Evolutionary conservation across 2,888 invertebrate species (phyloP).

Genomic region (Teleogryllus oceanicus): DNA sequence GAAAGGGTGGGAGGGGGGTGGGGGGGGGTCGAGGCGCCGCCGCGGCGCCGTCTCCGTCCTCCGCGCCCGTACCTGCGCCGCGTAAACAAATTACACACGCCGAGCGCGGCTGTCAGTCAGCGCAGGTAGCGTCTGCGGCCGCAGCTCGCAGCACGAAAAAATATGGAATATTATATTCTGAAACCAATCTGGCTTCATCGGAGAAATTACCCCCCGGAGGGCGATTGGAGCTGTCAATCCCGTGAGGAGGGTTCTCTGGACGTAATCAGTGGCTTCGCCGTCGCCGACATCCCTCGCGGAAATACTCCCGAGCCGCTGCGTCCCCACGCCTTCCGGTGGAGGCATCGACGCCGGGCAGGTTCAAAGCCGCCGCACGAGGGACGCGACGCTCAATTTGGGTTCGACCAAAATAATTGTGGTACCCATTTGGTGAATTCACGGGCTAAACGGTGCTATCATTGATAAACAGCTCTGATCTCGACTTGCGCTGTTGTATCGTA

Average conservation of each 20-base stretch:
- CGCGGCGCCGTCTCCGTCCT: neutral
- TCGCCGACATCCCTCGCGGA: neutral
- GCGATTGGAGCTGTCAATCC: neutral
- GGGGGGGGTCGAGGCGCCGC: neutral
- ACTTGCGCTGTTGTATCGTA: no score
- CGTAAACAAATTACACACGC: constrained; percentile 18
- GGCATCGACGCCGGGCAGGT: neutral
- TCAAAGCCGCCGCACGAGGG: neutral
- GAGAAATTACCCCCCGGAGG: neutral
- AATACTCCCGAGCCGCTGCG: neutral
- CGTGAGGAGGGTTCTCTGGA: neutral
- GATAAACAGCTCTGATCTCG: no score
- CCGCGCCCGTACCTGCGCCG: neutral
- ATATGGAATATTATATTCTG: neutral
- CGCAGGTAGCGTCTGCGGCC: neutral
- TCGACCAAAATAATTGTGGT: no score
- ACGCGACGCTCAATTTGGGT: no score
- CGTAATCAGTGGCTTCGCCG: neutral
- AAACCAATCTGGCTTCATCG: neutral
- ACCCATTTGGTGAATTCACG: no score
- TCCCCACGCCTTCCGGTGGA: neutral
- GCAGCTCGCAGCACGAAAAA: neutral
- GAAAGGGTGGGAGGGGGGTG: neutral
- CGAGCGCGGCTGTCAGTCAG: neutral
- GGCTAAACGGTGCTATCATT: no score